Evolutionary conservation across 2,113 vertebrate genomes (phyloP), one percentile per base, ranked within the genome.

Genomic region (Cheilinus undulatus): DNA sequence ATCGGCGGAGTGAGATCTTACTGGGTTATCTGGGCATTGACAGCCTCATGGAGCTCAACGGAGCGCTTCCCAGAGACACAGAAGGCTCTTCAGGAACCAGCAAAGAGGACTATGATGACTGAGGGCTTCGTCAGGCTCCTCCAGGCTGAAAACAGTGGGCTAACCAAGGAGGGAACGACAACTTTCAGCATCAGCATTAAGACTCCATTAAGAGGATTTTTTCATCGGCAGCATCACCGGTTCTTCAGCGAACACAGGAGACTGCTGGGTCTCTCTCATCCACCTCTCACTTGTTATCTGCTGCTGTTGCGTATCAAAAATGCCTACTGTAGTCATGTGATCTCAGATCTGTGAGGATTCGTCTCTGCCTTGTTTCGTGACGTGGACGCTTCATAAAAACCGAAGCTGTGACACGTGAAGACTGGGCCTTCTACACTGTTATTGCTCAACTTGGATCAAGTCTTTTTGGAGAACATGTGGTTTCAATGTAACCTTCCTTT

Each of bases 1-100:
- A 96, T 84, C 94, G 97, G 48, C 95, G 98, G 71, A 96, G 97
- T 0, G 96, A 99, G 69, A 99, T 99, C 85, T 93, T 99, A 49
- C 69, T 99, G 9, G 96, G 96, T 0, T 99, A 96, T 28, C 87
- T 99, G 87, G 96, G 97, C 43, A 93, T 92, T 0, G 89, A 96
- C 1, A 80, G 56, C 2, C 73, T 94, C 13, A 59, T 83, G 0
- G 94, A 95, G 83, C 80, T 95, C 71, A 99, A 99, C 0, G 97
- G 97, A 1, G 73, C 27, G 0, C 79, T 95, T 20, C 93, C 94
- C 0, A 80, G 13, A 19, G 92, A 93, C 24, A 78, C 80, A 0
- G 78, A 85, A 0, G 74, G 89, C 22, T 80, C 86, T 0, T 69
- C 84, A 0, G 91, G 83, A 45, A 84, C 91, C 75, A 78, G 86